Evolutionary conservation across 2,113 vertebrate species (phyloP).

Genomic region (Ranitomeya variabilis): DNA sequence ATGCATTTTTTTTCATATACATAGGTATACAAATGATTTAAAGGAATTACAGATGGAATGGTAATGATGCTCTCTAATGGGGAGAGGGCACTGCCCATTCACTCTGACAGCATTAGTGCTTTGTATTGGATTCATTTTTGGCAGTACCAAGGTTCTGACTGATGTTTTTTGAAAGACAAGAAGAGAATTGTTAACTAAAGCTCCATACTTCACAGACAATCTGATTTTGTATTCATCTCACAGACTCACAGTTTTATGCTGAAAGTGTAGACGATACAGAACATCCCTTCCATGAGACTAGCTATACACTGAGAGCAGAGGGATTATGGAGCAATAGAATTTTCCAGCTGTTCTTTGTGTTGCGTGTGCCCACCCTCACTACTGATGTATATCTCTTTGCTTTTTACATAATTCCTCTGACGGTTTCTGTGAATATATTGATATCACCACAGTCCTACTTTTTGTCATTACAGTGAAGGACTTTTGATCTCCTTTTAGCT

Average conservation of each 20-base stretch:
- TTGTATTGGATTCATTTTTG: background rate
- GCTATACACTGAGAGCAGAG: background rate
- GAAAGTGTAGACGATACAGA: background rate
- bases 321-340: background rate
- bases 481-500: constrained; percentile 13
- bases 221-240: constrained; percentile 11
- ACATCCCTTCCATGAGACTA: background rate
- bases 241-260: background rate
- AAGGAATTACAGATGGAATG: background rate
- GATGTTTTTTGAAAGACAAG: background rate
- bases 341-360: background rate
- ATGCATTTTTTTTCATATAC: background rate
- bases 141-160: background rate
- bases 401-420: background rate
- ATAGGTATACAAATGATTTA: background rate
- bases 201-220: background rate
- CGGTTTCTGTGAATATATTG: background rate
- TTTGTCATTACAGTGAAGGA: background rate
- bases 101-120: background rate
- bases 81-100: background rate
- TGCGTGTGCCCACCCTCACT: background rate
- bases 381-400: background rate
- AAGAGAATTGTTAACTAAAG: background rate
- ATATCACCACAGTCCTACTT: background rate
- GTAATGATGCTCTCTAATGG: background rate